These are phyloP conservation scores for Alviniconcha strummeri DNA, from an alignment of 2,888 invertebrate genomes.

Conservation along the genomic window DNA sequence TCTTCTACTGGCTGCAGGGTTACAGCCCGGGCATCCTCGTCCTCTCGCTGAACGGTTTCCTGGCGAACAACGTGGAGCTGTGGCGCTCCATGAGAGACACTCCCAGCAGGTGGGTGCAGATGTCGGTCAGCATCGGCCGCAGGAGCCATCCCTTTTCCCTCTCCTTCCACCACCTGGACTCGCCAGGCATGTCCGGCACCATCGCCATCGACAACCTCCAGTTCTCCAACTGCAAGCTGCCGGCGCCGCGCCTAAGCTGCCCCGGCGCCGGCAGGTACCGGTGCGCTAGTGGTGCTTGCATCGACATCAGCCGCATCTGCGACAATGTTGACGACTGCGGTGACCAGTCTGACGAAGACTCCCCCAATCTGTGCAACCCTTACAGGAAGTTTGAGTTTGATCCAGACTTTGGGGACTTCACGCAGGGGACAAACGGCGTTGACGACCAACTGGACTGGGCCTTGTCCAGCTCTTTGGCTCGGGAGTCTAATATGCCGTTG, in stretches of 20 bases:
- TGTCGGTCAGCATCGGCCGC: slow-evolving; percentile 61
- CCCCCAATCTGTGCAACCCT: slow-evolving; percentile 40
- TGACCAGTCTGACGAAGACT: slow-evolving; percentile 64
- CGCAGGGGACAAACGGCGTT: slow-evolving; percentile 50
- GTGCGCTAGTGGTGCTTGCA: slow-evolving; percentile 64
- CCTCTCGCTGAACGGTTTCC: slow-evolving; percentile 47
- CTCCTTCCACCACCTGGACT: slow-evolving; percentile 45
- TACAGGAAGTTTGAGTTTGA: slow-evolving; percentile 62
- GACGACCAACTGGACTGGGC: slow-evolving; percentile 66
- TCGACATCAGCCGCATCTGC: slow-evolving; percentile 52
- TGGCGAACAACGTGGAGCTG: slow-evolving; percentile 1
- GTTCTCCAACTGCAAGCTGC: slow-evolving; percentile 54
- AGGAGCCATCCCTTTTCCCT: slow-evolving; percentile 52
- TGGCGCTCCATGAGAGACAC: slow-evolving; percentile 34
- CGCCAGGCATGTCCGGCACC: slow-evolving; percentile 54
- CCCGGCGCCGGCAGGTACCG: slow-evolving; percentile 44
- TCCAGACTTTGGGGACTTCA: slow-evolving; percentile 46
- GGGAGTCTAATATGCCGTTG: slow-evolving; percentile 51
- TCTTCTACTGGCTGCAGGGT: slow-evolving; percentile 61
- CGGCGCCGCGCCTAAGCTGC: slow-evolving; percentile 48
- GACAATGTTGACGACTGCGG: slow-evolving; percentile 69
- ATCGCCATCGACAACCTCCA: slow-evolving; percentile 68
- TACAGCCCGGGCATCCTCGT: slow-evolving; percentile 48
- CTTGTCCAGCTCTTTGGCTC: slow-evolving; percentile 40
- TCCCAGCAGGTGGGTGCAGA: slow-evolving; percentile 54